Percentiles rank a stretch among this genome's conserved stretches.
These are phyloP conservation scores for Standfussiana lucernea DNA, from an alignment of 2,888 invertebrate species.

Conservation along the genomic window DNA sequence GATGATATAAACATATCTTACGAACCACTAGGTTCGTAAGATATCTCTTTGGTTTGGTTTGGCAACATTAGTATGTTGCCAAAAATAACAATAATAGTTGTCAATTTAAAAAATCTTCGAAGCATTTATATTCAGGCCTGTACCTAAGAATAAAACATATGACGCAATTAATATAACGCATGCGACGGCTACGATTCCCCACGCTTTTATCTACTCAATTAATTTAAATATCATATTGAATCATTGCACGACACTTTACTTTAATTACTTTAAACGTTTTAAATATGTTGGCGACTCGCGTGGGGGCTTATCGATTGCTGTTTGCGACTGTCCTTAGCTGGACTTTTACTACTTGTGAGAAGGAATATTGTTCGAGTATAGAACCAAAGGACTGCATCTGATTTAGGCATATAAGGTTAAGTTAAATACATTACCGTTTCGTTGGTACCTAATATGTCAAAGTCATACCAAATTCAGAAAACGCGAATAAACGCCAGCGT, in stretches of 20 bases:
- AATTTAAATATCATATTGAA: constrained; percentile 71
- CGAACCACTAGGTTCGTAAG: neutral
- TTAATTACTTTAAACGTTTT: constrained; percentile 65
- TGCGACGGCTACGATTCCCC: constrained; percentile 54
- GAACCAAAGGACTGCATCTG: neutral
- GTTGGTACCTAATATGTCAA: constrained; percentile 20
- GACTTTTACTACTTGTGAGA: neutral
- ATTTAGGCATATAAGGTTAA: neutral
- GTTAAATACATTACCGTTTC: neutral
- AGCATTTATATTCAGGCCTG: constrained; percentile 34
- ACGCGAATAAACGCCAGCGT: constrained; percentile 24
- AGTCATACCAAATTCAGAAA: constrained; percentile 25
- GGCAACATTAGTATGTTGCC: too few relatives aligned
- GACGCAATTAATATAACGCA: constrained; percentile 65
- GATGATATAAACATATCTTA: too few relatives aligned
- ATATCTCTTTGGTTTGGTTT: too few relatives aligned
- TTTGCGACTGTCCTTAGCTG: constrained; percentile 21
- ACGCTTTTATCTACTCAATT: constrained; percentile 71
- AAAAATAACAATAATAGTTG: neutral
- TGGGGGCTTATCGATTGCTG: constrained; percentile 19
- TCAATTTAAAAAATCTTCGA: constrained; percentile 11
- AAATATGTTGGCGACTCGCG: constrained; percentile 36
- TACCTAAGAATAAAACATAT: constrained; percentile 56
- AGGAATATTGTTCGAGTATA: constrained; percentile 6
- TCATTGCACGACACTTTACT: constrained; percentile 61